phyloP scores from a whole-genome alignment of 2,888 invertebrate genomes.

The Tribolium freemani region DNA sequence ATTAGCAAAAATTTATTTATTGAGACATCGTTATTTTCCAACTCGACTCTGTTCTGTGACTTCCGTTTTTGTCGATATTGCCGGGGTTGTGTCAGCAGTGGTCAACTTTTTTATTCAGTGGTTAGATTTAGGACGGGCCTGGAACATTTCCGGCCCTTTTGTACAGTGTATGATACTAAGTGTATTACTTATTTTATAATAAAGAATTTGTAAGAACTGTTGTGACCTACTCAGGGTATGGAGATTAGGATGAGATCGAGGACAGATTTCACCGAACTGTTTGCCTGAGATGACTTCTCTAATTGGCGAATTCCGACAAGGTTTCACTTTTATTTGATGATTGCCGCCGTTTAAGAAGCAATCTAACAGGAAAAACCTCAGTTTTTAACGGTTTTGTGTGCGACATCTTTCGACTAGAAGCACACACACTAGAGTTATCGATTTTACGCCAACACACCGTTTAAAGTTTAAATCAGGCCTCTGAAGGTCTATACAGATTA shows the following conservation, averaged over 20 bases:
- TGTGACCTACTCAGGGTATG: conserved; percentile 17
- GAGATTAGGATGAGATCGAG: conserved; percentile 33
- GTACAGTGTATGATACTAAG: conserved; percentile 55
- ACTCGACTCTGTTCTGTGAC: conserved; percentile 6
- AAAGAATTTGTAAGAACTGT: conserved; percentile 45
- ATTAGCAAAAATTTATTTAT: conserved; percentile 33
- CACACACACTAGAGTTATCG: no score
- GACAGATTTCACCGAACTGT: conserved; percentile 37
- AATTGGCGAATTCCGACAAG: background rate
- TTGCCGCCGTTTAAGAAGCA: background rate
- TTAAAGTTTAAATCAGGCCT: no score
- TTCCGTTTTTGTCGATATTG: conserved; percentile 17
- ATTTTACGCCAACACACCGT: no score
- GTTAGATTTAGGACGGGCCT: conserved; percentile 7
- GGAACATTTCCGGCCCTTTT: conserved; percentile 25
- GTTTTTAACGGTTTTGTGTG: no score
- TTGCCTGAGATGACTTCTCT: conserved; percentile 7
- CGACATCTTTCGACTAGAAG: no score
- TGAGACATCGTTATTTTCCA: conserved; percentile 16
- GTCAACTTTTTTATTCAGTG: conserved; percentile 15
- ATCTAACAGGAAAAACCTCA: no score
- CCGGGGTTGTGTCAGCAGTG: background rate
- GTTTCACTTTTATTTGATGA: conserved; percentile 26
- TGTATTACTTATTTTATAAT: conserved; percentile 53
- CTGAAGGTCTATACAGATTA: no score